Conservation (phyloP, 2,797 vertebrate genomes). For the Myotis planiceps region DNA sequence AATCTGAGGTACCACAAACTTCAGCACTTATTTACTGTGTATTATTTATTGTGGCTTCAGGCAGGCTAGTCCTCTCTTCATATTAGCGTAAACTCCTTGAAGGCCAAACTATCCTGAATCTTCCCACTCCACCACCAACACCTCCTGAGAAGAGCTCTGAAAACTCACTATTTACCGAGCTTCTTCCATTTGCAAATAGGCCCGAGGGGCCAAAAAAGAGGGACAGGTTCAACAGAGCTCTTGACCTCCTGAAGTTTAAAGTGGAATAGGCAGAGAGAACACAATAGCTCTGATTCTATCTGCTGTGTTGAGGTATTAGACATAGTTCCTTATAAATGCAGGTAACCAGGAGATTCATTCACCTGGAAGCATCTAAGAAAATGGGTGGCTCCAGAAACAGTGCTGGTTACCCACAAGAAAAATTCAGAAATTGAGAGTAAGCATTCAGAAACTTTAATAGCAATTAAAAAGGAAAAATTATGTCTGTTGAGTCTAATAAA, state of each 20-base stretch:
- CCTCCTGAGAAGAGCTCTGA: neutral
- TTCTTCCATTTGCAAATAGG: neutral
- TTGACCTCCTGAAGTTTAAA: neutral
- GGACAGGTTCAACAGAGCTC: neutral
- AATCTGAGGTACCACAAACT: neutral
- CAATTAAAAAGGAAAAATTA: neutral
- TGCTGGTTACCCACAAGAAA: neutral
- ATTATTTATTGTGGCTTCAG: neutral
- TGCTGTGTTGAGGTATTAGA: neutral
- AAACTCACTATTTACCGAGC: neutral
- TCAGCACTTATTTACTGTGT: neutral
- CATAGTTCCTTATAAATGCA: neutral
- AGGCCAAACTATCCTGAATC: neutral
- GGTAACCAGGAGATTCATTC: neutral
- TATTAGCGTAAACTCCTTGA: neutral
- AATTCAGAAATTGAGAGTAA: neutral
- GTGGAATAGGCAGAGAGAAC: neutral
- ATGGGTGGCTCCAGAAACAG: neutral
- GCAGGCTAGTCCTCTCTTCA: neutral
- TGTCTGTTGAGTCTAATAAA: neutral
- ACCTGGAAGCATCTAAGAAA: neutral
- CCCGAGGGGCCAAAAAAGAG: neutral
- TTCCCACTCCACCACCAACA: neutral
- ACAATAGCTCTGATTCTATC: neutral
- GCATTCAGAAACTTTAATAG: neutral